These are phyloP conservation scores for Bombyx mori DNA, from an alignment of 1,140 invertebrate species.

Conservation along the genomic window DNA sequence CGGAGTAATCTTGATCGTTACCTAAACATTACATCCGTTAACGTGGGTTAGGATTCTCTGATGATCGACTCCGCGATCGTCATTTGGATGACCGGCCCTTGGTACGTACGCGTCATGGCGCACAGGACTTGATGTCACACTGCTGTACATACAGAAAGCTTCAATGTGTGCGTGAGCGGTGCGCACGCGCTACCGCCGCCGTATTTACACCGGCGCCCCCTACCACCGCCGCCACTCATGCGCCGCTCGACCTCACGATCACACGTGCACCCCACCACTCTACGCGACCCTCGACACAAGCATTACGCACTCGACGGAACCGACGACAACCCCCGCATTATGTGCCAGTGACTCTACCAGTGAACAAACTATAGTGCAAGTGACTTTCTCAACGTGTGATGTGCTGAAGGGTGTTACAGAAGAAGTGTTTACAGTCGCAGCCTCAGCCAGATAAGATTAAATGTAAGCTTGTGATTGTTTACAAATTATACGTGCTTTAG, in stretches of 20 bases:
- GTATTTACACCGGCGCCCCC: slow-evolving; percentile 65
- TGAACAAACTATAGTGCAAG: slow-evolving; percentile 44
- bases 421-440: slow-evolving; percentile 48
- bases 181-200: slow-evolving; percentile 49
- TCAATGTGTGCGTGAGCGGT: slow-evolving; percentile 42
- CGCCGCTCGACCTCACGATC: slow-evolving; percentile 52
- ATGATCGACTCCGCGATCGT: slow-evolving; percentile 13
- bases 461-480: slow-evolving; percentile 59
- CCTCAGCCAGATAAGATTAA: slow-evolving; percentile 57
- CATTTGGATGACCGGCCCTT: slow-evolving; percentile 10
- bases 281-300: slow-evolving; percentile 27
- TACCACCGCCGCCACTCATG: slow-evolving; percentile 64
- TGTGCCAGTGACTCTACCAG: slow-evolving; percentile 56
- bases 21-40: slow-evolving; percentile 20
- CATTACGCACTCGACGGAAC: slow-evolving; percentile 22
- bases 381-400: slow-evolving; percentile 52
- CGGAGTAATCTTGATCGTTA: slow-evolving; percentile 9
- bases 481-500: slow-evolving; percentile 4
- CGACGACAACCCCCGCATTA: slow-evolving; percentile 29
- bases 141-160: slow-evolving; percentile 21
- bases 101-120: slow-evolving; percentile 4
- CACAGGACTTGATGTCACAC: slow-evolving; percentile 13
- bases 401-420: slow-evolving; percentile 45
- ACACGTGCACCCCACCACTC: slow-evolving; percentile 58
- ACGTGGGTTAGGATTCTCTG: slow-evolving; percentile 20